Conservation (phyloP, 2,113 vertebrate genomes). For the Vulpes lagopus region DNA sequence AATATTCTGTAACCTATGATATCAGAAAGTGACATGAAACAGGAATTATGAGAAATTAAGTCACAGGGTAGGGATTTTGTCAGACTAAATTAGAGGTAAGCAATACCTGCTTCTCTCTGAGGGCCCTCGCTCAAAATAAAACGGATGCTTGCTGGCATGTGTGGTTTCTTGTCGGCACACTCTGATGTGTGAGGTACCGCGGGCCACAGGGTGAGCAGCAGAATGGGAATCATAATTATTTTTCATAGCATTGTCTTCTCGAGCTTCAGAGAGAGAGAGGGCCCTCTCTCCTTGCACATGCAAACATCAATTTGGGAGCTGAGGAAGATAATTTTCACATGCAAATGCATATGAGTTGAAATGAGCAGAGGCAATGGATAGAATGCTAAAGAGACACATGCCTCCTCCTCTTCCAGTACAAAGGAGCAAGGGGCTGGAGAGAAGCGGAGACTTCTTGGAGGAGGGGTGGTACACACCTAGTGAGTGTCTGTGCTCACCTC, state of each 20-base stretch:
- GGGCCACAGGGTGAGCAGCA: slow-evolving; percentile 72
- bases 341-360: slow-evolving; percentile 78
- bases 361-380: slow-evolving; percentile 69
- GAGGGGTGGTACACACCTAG: neutral
- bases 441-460: slow-evolving; percentile 22
- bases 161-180: slow-evolving; percentile 64
- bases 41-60: neutral
- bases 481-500: neutral
- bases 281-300: slow-evolving; percentile 75
- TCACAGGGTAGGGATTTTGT: neutral
- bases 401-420: neutral
- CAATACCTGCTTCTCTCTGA: slow-evolving; percentile 48
- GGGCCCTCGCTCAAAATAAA: slow-evolving; percentile 61
- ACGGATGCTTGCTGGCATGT: slow-evolving; percentile 21
- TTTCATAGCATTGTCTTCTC: slow-evolving; percentile 71
- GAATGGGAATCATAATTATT: slow-evolving; percentile 80
- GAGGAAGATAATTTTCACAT: slow-evolving; percentile 87
- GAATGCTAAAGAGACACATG: slow-evolving; percentile 61
- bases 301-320: slow-evolving; percentile 78
- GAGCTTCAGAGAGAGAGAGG: slow-evolving; percentile 82
- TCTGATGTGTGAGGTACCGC: slow-evolving; percentile 75
- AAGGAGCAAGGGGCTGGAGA: slow-evolving; percentile 14
- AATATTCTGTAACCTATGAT: neutral
- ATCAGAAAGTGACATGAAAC: neutral
- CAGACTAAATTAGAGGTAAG: neutral